Conservation (phyloP, 2,797 vertebrate genomes). For the Champsocephalus gunnari region DNA sequence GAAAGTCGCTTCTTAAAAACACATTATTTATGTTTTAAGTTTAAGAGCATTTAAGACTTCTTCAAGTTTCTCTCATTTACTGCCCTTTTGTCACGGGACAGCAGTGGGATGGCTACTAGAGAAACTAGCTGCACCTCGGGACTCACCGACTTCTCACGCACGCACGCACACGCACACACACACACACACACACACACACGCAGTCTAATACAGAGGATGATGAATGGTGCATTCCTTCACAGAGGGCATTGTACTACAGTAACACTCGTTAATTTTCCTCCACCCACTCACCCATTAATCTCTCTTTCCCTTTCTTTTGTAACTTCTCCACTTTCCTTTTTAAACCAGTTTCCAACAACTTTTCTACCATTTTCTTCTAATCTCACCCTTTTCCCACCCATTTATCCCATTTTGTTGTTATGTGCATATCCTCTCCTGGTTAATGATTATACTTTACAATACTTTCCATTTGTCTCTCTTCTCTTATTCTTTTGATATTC, state of each 20-base stretch:
- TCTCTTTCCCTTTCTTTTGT: neutral
- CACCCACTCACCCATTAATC: conserved; percentile 14
- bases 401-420: too few relatives aligned
- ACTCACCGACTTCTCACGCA: neutral
- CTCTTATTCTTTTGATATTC: neutral
- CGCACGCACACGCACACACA: neutral
- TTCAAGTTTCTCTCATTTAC: conserved; percentile 6
- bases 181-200: too few relatives aligned
- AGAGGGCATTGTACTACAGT: conserved; percentile 44
- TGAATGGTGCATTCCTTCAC: conserved; percentile 52
- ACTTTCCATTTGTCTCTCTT: neutral
- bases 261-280: conserved; percentile 44
- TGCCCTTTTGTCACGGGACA: conserved; percentile 24
- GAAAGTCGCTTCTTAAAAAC: neutral
- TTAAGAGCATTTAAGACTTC: neutral
- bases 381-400: neutral
- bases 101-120: neutral
- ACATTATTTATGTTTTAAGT: conserved; percentile 1
- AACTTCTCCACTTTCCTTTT: neutral
- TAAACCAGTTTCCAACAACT: neutral
- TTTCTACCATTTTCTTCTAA: neutral
- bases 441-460: neutral
- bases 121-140: conserved; percentile 15
- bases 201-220: conserved; percentile 42
- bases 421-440: neutral